A percentile compares a stretch with the other conserved stretches of the same genome.
Conservation (phyloP, 2,797 vertebrate species). For the Valencia hispanica region DNA sequence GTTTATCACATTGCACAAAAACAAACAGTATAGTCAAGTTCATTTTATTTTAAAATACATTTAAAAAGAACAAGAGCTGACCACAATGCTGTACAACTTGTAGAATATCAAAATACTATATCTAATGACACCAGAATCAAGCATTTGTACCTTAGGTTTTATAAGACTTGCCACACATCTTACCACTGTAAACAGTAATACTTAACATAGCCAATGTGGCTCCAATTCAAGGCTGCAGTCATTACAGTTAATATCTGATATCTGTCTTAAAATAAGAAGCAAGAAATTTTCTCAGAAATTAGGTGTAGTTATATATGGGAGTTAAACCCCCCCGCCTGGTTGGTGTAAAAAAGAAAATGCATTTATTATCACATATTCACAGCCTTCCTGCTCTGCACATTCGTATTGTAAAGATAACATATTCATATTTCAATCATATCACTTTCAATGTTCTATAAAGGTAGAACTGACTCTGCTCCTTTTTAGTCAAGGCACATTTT, state of each 20-base stretch:
- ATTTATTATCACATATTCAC: constrained; percentile 24
- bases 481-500: constrained; percentile 29
- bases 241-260: constrained; percentile 11
- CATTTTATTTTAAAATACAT: too few relatives aligned
- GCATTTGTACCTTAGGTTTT: neutral
- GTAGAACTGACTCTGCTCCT: constrained; percentile 24
- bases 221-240: constrained; percentile 7
- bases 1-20: too few relatives aligned
- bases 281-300: constrained; percentile 28
- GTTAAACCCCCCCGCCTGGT: constrained; percentile 9
- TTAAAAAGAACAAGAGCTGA: too few relatives aligned
- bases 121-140: neutral
- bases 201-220: neutral
- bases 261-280: constrained; percentile 15
- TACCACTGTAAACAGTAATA: neutral
- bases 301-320: constrained; percentile 1
- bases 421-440: constrained; percentile 48
- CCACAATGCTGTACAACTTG: too few relatives aligned
- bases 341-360: constrained; percentile 24
- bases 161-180: neutral
- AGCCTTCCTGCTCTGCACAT: constrained; percentile 7
- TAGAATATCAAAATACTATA: neutral
- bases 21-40: too few relatives aligned
- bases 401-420: constrained; percentile 34
- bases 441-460: constrained; percentile 36